Conservation (phyloP, 2,797 vertebrate species). For the Ctenosaura bakeri region DNA sequence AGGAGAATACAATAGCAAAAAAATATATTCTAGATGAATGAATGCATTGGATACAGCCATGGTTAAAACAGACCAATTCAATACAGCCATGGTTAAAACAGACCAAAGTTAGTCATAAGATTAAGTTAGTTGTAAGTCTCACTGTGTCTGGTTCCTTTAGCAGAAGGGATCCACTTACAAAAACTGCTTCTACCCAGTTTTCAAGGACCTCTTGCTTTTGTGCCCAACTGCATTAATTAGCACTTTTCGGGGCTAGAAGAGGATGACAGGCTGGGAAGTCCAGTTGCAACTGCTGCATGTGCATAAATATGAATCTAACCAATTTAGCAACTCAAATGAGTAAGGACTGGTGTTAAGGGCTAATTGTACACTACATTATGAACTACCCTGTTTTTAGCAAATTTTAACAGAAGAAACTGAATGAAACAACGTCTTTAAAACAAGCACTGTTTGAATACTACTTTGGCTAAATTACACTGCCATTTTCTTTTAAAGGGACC, state of each 20-base stretch:
- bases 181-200: no score
- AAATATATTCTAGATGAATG: conserved; percentile 5
- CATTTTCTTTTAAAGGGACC: not conserved
- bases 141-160: not conserved
- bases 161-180: no score
- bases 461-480: not conserved
- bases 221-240: no score
- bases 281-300: no score
- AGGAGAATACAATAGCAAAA: conserved; percentile 19
- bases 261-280: no score
- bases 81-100: not conserved
- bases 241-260: no score
- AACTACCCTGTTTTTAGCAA: not conserved
- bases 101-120: not conserved
- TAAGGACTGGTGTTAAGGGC: not conserved
- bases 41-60: not conserved
- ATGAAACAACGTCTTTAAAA: not conserved
- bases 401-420: not conserved
- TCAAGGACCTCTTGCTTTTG: no score
- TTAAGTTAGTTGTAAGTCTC: not conserved
- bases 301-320: not conserved
- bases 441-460: not conserved
- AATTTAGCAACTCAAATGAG: not conserved
- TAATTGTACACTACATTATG: not conserved
- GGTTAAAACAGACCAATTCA: not conserved